A percentile compares a stretch with the other conserved stretches of the same genome.
phyloP scores from a whole-genome alignment of 2,888 invertebrate species.

The Meghimatium bilineatum region DNA sequence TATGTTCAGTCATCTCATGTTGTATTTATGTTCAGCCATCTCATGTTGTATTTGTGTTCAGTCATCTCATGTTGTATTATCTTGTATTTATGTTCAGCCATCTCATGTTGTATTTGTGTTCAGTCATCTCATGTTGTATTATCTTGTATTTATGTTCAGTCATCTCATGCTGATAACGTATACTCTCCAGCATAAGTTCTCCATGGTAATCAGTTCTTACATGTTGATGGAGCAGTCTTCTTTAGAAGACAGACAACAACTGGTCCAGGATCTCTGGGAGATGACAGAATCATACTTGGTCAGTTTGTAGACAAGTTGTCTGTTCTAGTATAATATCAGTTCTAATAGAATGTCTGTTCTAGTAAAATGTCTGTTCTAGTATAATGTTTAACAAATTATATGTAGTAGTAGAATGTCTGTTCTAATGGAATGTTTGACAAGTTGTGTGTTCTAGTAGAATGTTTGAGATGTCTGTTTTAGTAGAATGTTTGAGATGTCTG shows the following conservation, averaged over 20 bases:
- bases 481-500: neutral
- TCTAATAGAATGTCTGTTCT: neutral
- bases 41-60: too few species aligned
- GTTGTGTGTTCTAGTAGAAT: neutral
- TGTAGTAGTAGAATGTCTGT: neutral
- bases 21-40: too few species aligned
- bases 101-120: too few species aligned
- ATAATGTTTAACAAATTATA: neutral
- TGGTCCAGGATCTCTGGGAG: conserved; percentile 88
- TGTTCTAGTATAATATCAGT: neutral
- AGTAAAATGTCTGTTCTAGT: neutral
- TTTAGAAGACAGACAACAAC: conserved; percentile 82
- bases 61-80: too few species aligned
- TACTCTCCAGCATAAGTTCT: conserved; percentile 80
- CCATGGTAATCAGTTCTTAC: conserved; percentile 88
- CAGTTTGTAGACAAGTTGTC: conserved; percentile 26
- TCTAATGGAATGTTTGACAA: neutral
- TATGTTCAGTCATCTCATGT: too few species aligned
- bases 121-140: too few species aligned
- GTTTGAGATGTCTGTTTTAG: neutral
- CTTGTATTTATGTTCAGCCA: too few species aligned
- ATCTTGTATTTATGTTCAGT: too few species aligned
- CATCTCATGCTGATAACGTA: too few species aligned
- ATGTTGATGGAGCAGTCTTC: conserved; percentile 88
- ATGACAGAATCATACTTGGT: conserved; percentile 88